Evolutionary conservation across 2,113 vertebrate genomes (phyloP).

Genomic region (Heloderma charlesbogerti): DNA sequence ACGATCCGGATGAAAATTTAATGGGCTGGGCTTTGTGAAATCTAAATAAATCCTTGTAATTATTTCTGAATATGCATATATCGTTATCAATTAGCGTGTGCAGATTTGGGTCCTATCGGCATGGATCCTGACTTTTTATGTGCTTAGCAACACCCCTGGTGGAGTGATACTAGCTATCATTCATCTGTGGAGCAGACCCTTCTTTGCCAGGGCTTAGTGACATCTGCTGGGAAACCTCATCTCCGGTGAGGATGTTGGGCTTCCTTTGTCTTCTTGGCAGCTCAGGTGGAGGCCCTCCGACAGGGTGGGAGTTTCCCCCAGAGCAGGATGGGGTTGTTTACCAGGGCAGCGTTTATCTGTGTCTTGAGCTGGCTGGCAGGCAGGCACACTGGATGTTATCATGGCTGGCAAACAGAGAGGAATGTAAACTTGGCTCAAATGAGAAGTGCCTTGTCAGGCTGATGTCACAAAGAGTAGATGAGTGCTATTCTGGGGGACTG

Average conservation of each 20-base stretch:
- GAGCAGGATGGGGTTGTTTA: slow-evolving; percentile 70
- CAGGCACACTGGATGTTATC: slow-evolving; percentile 41
- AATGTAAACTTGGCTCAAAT: slow-evolving; percentile 65
- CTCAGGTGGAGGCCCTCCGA: background rate
- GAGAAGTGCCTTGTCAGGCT: slow-evolving; percentile 28
- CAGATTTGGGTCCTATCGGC: too few species aligned
- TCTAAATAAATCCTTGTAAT: too few species aligned
- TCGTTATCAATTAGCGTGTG: too few species aligned
- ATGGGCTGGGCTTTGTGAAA: too few species aligned
- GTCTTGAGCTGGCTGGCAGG: slow-evolving; percentile 43
- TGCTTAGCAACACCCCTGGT: background rate
- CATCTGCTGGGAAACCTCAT: background rate
- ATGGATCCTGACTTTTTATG: too few species aligned
- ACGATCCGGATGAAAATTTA: too few species aligned
- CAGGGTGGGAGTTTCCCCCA: slow-evolving; percentile 48
- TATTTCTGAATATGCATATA: too few species aligned
- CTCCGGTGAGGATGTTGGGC: background rate
- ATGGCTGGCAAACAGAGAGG: slow-evolving; percentile 5
- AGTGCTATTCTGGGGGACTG: background rate
- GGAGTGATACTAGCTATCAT: too few species aligned
- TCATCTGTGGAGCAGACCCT: background rate
- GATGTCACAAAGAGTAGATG: background rate
- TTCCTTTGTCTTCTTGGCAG: background rate
- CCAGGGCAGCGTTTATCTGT: slow-evolving; percentile 56
- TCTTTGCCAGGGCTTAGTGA: background rate